Evolutionary conservation across 2,888 invertebrate species (phyloP).

Genomic region (Thymelicus sylvestris): DNA sequence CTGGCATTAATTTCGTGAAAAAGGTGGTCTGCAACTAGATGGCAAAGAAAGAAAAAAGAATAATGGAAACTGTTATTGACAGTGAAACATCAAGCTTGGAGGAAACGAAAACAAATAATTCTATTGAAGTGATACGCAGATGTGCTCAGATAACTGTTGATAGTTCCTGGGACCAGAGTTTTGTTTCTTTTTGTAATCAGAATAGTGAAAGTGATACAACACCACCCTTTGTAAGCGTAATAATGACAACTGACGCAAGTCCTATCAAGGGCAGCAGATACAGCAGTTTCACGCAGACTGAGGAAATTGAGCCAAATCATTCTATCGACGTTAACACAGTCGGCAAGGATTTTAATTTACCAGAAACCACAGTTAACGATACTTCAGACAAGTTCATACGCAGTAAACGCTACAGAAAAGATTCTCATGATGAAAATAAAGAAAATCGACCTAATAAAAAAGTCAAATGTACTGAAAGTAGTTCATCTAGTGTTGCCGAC

Average conservation of each 20-base stretch:
- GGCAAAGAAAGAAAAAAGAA: conserved; percentile 48
- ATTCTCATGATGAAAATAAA: conserved; percentile 60
- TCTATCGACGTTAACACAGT: conserved; percentile 64
- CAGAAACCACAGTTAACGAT: conserved; percentile 58
- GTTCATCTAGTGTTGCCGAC: conserved; percentile 62
- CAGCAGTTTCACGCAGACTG: conserved; percentile 66
- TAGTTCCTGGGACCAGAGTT: conserved; percentile 69
- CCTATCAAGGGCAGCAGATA: conserved; percentile 49
- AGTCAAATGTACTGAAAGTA: conserved; percentile 62
- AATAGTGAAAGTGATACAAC: conserved; percentile 57
- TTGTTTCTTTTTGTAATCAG: conserved; percentile 54
- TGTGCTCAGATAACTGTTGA: conserved; percentile 55
- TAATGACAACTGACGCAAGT: conserved; percentile 59
- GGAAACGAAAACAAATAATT: conserved; percentile 48
- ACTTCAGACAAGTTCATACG: conserved; percentile 56
- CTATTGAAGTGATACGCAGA: conserved; percentile 71
- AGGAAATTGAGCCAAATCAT: conserved; percentile 53
- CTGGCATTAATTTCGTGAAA: background rate
- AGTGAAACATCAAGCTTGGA: conserved; percentile 49
- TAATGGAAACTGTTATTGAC: conserved; percentile 43
- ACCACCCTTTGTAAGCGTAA: conserved; percentile 65
- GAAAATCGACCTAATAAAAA: conserved; percentile 65
- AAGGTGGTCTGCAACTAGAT: conserved; percentile 28
- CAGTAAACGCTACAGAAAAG: conserved; percentile 64
- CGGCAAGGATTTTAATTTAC: conserved; percentile 59